Evolutionary conservation across 2,888 invertebrate species (phyloP), one percentile per base, ranked within the genome.

Genomic region (Apotomis capreana): DNA sequence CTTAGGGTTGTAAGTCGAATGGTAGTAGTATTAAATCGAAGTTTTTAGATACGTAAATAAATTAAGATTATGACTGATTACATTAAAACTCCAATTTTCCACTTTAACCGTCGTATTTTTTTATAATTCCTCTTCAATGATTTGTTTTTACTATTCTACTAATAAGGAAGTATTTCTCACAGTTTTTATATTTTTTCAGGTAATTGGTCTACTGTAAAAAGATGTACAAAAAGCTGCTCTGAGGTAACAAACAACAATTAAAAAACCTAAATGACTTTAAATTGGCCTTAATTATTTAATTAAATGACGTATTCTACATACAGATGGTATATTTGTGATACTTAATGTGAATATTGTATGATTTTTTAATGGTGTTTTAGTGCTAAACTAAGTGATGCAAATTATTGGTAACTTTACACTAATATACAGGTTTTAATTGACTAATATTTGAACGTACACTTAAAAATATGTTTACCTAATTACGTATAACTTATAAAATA

Each of bases 181-280:
- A n/a, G n/a, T 63, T 59, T 63, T 72, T 68, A 12, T 63, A 1
- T 36, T 58, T 61, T 71, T 72, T 63, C 68, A 72, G 72, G 72
- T 72, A 72, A 72, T 49, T 62, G 0, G 15, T 40, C 8, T 46
- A 6, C 58, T 4, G 52, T 44, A 68, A 62, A 68, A 62, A 63
- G 46, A 3, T 13, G 26, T 26, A n/a, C 62, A 59, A 68, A 72
- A 63, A 72, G 26, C 10, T 10, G 15, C 51, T 59, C 49, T 49
- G 46, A 68, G 72, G 63, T 63, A 72, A 59, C 57, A 57, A 64
- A 37, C 37, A 63, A 13, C 10, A 44, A 4, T 36, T n/a, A 49
- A 58, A 44, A 64, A 51, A 6, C 26, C 49, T 9, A 49, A 49
- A 49, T 49, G 1, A 10, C 49, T 3, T 1, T 15, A 12, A 26